Conservation (phyloP, 1,140 invertebrate species). For the Andricus grossulariae region DNA sequence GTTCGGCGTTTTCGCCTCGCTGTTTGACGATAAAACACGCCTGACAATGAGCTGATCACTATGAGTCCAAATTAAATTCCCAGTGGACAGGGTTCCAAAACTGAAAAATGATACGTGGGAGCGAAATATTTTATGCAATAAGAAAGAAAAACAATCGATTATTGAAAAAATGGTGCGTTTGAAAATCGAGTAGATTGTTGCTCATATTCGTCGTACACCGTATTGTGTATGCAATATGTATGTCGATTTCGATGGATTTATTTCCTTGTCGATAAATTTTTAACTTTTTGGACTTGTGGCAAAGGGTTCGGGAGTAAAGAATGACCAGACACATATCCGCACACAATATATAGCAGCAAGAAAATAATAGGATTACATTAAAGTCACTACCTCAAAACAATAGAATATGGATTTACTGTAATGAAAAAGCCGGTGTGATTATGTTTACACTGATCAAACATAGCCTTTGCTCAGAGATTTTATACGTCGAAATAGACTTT, state of each 20-base stretch:
- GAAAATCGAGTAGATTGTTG: slow-evolving; percentile 38
- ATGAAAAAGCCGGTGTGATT: slow-evolving; percentile 53
- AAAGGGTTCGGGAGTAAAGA: slow-evolving; percentile 63
- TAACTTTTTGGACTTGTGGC: slow-evolving; percentile 70
- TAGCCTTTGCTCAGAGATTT: slow-evolving; percentile 35
- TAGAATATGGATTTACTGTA: slow-evolving; percentile 70
- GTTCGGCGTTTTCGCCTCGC: slow-evolving; percentile 67
- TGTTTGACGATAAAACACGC: slow-evolving; percentile 66
- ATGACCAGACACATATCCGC: slow-evolving; percentile 69
- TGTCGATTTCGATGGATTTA: slow-evolving; percentile 15
- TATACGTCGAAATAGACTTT: slow-evolving; percentile 30
- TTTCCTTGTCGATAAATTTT: slow-evolving; percentile 46
- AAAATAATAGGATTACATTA: slow-evolving; percentile 72
- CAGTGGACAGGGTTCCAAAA: slow-evolving; percentile 65
- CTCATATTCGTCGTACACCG: slow-evolving; percentile 34
- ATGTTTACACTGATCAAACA: slow-evolving; percentile 60
- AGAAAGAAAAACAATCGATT: slow-evolving; percentile 55
- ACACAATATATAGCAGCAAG: slow-evolving; percentile 70
- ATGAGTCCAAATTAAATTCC: slow-evolving; percentile 69
- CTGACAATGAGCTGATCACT: slow-evolving; percentile 61
- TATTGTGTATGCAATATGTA: slow-evolving; percentile 28
- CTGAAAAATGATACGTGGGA: slow-evolving; percentile 56
- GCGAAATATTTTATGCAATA: slow-evolving; percentile 59
- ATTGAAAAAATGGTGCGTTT: slow-evolving; percentile 43
- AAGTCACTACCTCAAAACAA: slow-evolving; percentile 74